These are phyloP conservation scores for Stenchaetothrips biformis DNA, from an alignment of 2,888 invertebrate genomes.

Conservation along the genomic window DNA sequence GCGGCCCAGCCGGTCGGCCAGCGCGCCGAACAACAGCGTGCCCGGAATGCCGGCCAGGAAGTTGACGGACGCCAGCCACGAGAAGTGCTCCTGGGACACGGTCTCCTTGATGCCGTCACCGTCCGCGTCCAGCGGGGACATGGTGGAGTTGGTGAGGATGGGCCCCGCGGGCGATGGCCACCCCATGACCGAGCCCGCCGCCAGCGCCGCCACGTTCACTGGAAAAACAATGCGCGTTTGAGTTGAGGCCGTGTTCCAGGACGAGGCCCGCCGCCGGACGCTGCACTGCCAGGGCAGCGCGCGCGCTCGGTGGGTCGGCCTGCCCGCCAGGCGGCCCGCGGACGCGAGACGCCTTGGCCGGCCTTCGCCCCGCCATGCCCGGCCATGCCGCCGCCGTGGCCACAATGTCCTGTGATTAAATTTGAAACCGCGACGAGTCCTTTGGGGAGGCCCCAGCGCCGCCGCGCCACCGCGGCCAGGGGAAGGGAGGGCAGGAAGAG, in stretches of 20 bases:
- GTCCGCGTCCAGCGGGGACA: constrained; percentile 41
- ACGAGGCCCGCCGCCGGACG: no score
- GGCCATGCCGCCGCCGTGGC: no score
- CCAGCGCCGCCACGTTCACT: constrained; percentile 55
- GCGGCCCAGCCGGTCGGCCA: constrained; percentile 53
- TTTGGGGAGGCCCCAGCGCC: no score
- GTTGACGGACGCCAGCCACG: constrained; percentile 55
- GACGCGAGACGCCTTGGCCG: no score
- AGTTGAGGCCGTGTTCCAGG: neutral
- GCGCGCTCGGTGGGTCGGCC: no score
- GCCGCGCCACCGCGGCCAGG: neutral
- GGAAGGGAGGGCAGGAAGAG: neutral
- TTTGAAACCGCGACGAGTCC: no score
- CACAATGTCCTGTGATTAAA: no score
- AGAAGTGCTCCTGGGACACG: constrained; percentile 50
- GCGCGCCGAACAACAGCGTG: constrained; percentile 48
- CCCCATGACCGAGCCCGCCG: constrained; percentile 54
- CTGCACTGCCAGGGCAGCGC: no score
- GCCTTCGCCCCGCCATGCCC: no score
- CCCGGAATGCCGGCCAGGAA: constrained; percentile 53
- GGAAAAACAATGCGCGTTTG: constrained; percentile 31
- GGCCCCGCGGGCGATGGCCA: constrained; percentile 57
- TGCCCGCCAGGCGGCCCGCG: no score
- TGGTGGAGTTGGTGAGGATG: constrained; percentile 40
- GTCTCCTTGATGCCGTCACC: constrained; percentile 48